Conservation (phyloP, 2,888 invertebrate species). For the Chromoteleia sp. region DNA sequence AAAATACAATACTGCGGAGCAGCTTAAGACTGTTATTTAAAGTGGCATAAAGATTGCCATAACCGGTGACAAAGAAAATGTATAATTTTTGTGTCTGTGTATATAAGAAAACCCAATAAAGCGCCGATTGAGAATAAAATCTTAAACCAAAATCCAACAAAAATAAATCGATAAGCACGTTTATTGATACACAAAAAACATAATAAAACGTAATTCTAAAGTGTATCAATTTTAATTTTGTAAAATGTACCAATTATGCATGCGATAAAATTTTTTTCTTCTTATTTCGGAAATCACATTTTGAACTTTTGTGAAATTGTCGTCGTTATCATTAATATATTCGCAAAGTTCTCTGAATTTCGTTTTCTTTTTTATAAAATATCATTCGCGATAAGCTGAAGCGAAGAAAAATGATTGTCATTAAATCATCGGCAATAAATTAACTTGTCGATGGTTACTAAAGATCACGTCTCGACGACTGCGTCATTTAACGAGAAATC, state of each 20-base stretch:
- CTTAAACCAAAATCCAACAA: background rate
- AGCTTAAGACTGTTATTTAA: constrained; percentile 20
- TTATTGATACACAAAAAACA: constrained; percentile 2
- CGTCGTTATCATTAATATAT: no score
- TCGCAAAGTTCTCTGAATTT: no score
- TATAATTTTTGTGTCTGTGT: background rate
- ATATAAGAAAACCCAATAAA: background rate
- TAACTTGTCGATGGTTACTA: constrained; percentile 26
- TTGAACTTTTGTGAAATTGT: no score
- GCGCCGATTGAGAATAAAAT: constrained; percentile 1
- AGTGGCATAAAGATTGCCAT: constrained; percentile 10
- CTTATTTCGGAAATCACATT: no score
- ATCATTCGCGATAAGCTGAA: no score
- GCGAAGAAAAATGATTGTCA: background rate
- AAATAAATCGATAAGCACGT: constrained; percentile 1
- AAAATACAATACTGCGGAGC: constrained; percentile 13
- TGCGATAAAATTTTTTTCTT: no score
- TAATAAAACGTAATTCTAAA: no score
- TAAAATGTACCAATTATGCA: no score
- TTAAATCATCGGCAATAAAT: constrained; percentile 10
- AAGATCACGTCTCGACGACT: constrained; percentile 15
- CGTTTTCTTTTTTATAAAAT: no score
- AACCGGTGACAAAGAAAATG: constrained; percentile 4
- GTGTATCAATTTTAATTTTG: constrained; percentile 5
- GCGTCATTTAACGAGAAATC: constrained; percentile 27